Evolutionary conservation across 2,888 invertebrate genomes (phyloP).

Genomic region (Plagodis dolabraria): DNA sequence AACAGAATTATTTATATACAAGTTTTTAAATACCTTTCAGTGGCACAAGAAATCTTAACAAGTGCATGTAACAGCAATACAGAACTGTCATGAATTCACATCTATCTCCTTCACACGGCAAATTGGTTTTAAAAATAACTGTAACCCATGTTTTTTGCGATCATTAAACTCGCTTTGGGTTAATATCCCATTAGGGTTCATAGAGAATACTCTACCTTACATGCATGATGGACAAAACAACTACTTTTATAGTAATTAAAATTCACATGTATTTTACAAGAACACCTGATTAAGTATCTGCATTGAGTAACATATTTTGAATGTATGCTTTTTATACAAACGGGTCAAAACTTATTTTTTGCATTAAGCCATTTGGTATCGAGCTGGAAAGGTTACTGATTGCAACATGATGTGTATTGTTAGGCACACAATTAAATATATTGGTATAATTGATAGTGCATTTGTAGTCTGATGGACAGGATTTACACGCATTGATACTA

Average conservation of each 20-base stretch:
- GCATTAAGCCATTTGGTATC: neutral
- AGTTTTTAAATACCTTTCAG: no score
- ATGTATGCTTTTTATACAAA: neutral
- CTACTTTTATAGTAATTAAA: neutral
- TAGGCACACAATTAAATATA: neutral
- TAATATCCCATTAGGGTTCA: slow-evolving; percentile 12
- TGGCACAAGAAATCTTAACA: no score
- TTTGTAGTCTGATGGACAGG: neutral
- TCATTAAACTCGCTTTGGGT: no score
- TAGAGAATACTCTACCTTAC: slow-evolving; percentile 8
- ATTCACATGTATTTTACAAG: slow-evolving; percentile 1
- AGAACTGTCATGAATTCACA: no score
- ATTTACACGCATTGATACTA: neutral
- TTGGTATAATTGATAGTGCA: neutral
- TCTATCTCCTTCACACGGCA: no score
- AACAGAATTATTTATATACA: no score
- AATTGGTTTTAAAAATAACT: no score
- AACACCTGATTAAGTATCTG: slow-evolving; percentile 11
- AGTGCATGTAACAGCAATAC: no score
- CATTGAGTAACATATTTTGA: slow-evolving; percentile 6
- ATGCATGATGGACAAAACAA: neutral
- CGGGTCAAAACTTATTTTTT: neutral
- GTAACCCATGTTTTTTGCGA: no score
- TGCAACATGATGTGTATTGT: no score
- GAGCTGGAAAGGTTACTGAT: no score